phyloP scores from a whole-genome alignment of 2,113 vertebrate species.

The Zosterops pallidus region DNA sequence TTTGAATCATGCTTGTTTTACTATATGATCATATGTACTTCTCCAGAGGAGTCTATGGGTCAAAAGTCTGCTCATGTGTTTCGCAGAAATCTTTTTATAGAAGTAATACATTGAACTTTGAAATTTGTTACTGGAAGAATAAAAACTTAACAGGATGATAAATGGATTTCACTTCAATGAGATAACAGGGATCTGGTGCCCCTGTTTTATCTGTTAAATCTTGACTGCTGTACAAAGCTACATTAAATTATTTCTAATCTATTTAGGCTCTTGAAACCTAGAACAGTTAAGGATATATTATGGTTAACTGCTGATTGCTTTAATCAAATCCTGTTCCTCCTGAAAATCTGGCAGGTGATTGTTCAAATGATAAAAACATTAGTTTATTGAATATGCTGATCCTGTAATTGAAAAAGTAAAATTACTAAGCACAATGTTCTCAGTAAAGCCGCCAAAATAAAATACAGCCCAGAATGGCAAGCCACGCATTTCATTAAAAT shows the following conservation, averaged over 20 bases:
- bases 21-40: not conserved
- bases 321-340: constrained; percentile 13
- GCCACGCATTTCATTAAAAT: not conserved
- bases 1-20: not conserved
- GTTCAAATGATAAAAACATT: not conserved
- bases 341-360: constrained; percentile 23
- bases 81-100: not conserved
- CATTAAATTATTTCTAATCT: not conserved
- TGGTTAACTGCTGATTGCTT: not conserved
- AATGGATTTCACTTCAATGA: not conserved
- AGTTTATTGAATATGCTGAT: constrained; percentile 6
- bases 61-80: not conserved
- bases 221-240: not conserved
- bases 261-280: not conserved
- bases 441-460: not conserved
- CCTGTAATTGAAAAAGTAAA: constrained; percentile 21
- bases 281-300: not conserved
- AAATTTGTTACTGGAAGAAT: not conserved
- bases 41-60: not conserved
- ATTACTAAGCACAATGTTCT: constrained; percentile 41
- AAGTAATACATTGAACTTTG: not conserved
- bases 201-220: not conserved
- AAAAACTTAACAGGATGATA: not conserved
- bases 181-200: not conserved
- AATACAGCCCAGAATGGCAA: not conserved